Percentiles rank a stretch among this genome's conserved stretches.
Evolutionary conservation across 1,140 invertebrate genomes (phyloP).

Genomic region (Drosophila sp.): DNA sequence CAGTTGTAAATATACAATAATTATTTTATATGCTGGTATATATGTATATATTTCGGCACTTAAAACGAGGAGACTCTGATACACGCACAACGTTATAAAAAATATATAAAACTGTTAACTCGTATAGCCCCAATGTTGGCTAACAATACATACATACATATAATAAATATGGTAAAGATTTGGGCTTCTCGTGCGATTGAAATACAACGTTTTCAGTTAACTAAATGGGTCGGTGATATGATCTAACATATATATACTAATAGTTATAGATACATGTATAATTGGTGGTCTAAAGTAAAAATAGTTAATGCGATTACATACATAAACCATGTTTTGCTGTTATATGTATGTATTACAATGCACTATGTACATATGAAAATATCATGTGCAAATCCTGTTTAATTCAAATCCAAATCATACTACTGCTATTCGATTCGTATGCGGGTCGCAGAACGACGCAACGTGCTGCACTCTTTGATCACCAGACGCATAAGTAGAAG

Average conservation of each 20-base stretch:
- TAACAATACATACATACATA: slow-evolving; percentile 9
- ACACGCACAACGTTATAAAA: slow-evolving; percentile 60
- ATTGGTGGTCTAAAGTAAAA: slow-evolving; percentile 20
- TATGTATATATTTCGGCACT: slow-evolving; percentile 69
- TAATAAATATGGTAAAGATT: slow-evolving; percentile 31
- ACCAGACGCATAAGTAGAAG: slow-evolving; percentile 87
- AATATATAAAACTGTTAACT: slow-evolving; percentile 53
- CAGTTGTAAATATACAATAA: slow-evolving; percentile 39
- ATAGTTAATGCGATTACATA: slow-evolving; percentile 13
- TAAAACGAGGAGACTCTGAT: slow-evolving; percentile 78
- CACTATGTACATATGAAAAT: slow-evolving; percentile 41
- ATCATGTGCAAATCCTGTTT: slow-evolving; percentile 26
- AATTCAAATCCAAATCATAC: slow-evolving; percentile 47
- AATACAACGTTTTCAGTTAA: slow-evolving; percentile 13
- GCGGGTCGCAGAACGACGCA: slow-evolving; percentile 62
- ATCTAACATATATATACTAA: slow-evolving; percentile 3
- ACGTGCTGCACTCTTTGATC: slow-evolving; percentile 62
- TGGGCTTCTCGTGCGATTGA: slow-evolving; percentile 16
- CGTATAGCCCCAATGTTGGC: slow-evolving; percentile 1
- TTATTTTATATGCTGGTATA: slow-evolving; percentile 13
- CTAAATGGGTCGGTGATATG: slow-evolving; percentile 12
- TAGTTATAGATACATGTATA: slow-evolving; percentile 33
- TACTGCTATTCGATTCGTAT: slow-evolving; percentile 79
- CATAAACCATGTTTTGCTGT: background rate
- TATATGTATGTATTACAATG: slow-evolving; percentile 3